Conservation (phyloP, 2,888 invertebrate genomes). For the Caradrina kadenii region DNA sequence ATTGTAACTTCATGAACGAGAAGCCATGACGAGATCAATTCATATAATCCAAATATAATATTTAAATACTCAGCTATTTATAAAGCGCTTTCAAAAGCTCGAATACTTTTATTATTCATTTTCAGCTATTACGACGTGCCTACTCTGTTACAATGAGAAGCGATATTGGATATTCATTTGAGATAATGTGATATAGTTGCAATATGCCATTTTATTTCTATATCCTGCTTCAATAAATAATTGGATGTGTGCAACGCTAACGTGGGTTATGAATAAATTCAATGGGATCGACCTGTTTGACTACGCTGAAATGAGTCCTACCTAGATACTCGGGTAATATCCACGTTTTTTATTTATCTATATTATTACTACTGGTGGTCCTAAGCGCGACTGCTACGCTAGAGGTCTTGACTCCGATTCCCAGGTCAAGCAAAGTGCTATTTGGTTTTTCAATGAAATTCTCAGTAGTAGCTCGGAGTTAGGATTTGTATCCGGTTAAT, state of each 20-base stretch:
- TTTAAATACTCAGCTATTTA: conserved; percentile 8
- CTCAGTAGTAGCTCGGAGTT: too few relatives aligned
- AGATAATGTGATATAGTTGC: conserved; percentile 16
- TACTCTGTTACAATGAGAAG: not conserved
- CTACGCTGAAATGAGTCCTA: conserved; percentile 3
- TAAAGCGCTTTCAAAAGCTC: conserved; percentile 5
- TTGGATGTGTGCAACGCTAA: conserved; percentile 29
- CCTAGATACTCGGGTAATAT: too few relatives aligned
- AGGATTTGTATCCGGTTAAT: too few relatives aligned
- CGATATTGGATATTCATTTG: conserved; percentile 5
- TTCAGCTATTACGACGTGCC: not conserved
- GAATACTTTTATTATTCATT: conserved; percentile 4
- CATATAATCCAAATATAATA: not conserved
- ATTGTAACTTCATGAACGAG: too few relatives aligned
- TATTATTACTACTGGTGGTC: too few relatives aligned
- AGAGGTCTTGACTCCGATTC: too few relatives aligned
- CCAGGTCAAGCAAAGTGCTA: too few relatives aligned
- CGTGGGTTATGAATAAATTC: conserved; percentile 39
- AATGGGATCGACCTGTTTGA: conserved; percentile 10
- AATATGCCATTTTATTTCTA: conserved; percentile 30
- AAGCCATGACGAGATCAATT: not conserved
- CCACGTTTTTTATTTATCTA: not conserved
- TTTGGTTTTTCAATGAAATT: too few relatives aligned
- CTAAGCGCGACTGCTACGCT: too few relatives aligned
- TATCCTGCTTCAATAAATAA: conserved; percentile 36